These are phyloP conservation scores for Gymnothorax javanicus DNA, from an alignment of 2,797 vertebrate species.

Conservation along the genomic window DNA sequence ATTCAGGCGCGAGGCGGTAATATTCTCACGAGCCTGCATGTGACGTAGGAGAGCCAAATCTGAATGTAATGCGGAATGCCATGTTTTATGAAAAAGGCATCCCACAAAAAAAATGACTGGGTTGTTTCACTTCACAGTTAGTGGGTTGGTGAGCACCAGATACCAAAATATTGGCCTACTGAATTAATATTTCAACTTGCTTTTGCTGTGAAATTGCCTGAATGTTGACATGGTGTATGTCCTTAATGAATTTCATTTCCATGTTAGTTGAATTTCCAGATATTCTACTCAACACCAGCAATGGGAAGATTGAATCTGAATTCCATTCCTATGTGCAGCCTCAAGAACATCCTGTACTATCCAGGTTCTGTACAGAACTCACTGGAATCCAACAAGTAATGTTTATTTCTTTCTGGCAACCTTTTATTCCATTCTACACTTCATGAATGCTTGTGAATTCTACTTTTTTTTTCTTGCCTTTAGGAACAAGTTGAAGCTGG, in stretches of 20 bases:
- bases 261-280: slow-evolving; percentile 91
- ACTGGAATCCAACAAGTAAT: slow-evolving; percentile 90
- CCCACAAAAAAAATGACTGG: too few relatives aligned
- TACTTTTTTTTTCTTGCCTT: slow-evolving; percentile 27
- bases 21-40: too few relatives aligned
- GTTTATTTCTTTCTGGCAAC: background rate
- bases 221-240: background rate
- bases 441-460: background rate
- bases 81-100: too few relatives aligned
- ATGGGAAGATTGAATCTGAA: slow-evolving; percentile 83
- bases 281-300: slow-evolving; percentile 82
- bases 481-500: slow-evolving; percentile 88
- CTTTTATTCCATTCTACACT: background rate
- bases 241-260: background rate
- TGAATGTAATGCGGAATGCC: too few relatives aligned
- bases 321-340: slow-evolving; percentile 91
- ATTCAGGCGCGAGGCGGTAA: too few relatives aligned
- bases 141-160: too few relatives aligned
- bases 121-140: too few relatives aligned
- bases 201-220: background rate
- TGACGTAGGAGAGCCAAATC: too few relatives aligned
- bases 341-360: slow-evolving; percentile 85
- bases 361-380: slow-evolving; percentile 86
- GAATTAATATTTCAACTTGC: background rate
- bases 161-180: background rate